These are phyloP conservation scores for Nemapogon koenigi DNA, from an alignment of 2,888 invertebrate genomes.

Conservation along the genomic window DNA sequence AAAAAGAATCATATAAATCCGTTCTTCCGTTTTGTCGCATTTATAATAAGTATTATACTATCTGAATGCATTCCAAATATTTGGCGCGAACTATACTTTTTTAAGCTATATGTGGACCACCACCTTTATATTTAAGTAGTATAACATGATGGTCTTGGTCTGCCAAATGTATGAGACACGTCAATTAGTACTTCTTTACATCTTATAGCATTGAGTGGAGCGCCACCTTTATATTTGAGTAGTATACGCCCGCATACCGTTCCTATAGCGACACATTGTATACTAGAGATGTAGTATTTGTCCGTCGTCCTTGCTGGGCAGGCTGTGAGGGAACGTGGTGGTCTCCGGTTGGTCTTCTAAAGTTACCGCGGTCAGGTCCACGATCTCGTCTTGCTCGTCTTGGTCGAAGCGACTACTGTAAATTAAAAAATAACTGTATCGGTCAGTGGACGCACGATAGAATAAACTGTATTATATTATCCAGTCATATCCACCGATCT, in stretches of 20 bases:
- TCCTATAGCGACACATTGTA: slow-evolving; percentile 27
- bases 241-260: not conserved
- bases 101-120: too few relatives aligned
- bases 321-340: slow-evolving; percentile 25
- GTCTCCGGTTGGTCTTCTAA: slow-evolving; percentile 55
- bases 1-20: too few relatives aligned
- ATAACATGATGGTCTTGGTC: not conserved
- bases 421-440: too few relatives aligned
- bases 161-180: not conserved
- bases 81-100: too few relatives aligned
- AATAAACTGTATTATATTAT: too few relatives aligned
- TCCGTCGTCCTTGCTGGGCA: slow-evolving; percentile 51
- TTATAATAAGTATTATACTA: too few relatives aligned
- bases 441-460: too few relatives aligned
- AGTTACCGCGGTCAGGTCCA: slow-evolving; percentile 81
- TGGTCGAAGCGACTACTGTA: slow-evolving; percentile 45
- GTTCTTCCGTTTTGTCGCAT: too few relatives aligned
- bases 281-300: slow-evolving; percentile 58
- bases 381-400: slow-evolving; percentile 87
- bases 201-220: not conserved
- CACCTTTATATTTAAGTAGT: too few relatives aligned
- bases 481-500: too few relatives aligned
- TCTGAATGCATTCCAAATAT: too few relatives aligned
- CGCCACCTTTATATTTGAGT: not conserved
- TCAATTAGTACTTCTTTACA: not conserved